phyloP scores from a whole-genome alignment of 1,140 invertebrate species.

The Drosophila neocordata region DNA sequence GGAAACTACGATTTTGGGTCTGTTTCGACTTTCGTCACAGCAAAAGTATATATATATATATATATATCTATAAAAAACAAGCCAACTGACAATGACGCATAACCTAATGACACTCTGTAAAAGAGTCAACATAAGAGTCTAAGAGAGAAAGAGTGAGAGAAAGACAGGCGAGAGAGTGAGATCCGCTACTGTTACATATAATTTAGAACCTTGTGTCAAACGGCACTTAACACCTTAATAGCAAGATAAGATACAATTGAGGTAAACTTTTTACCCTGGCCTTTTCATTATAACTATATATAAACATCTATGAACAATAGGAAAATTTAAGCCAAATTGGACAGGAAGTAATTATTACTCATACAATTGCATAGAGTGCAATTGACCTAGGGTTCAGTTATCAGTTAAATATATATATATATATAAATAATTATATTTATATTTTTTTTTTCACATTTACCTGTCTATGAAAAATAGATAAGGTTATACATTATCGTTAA shows the following conservation, averaged over 20 bases:
- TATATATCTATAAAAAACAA: background rate
- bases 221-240: constrained; percentile 36
- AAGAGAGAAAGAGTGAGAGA: constrained; percentile 9
- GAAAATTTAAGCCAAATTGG: constrained; percentile 19
- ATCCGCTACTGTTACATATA: constrained; percentile 32
- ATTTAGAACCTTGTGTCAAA: constrained; percentile 47
- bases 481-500: constrained; percentile 52
- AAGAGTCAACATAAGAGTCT: constrained; percentile 14
- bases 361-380: background rate
- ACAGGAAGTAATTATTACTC: constrained; percentile 19
- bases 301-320: background rate
- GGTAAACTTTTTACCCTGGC: constrained; percentile 17
- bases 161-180: constrained; percentile 20
- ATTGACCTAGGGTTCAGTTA: constrained; percentile 18
- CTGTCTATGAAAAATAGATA: constrained; percentile 62
- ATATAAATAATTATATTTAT: constrained; percentile 2
- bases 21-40: constrained; percentile 24
- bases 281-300: background rate
- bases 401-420: constrained; percentile 4
- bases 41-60: background rate
- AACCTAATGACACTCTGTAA: constrained; percentile 37
- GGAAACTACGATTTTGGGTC: constrained; percentile 55
- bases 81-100: constrained; percentile 34
- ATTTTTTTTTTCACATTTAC: constrained; percentile 36
- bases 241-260: constrained; percentile 40